Evolutionary conservation across 2,888 invertebrate genomes (phyloP).

Genomic region (Idaea biselata): DNA sequence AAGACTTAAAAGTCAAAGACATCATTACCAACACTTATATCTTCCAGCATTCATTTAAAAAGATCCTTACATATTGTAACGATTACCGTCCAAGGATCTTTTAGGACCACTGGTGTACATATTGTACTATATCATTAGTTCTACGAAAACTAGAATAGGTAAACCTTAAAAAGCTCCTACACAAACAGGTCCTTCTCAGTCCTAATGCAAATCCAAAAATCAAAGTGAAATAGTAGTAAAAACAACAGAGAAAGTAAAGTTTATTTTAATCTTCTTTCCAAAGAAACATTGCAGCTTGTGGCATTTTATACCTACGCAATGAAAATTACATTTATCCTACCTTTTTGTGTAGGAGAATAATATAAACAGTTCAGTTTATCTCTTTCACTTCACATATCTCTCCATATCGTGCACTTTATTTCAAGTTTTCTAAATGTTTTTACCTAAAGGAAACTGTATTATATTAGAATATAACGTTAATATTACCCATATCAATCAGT

Average conservation of each 20-base stretch:
- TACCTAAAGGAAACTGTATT: conserved; percentile 1
- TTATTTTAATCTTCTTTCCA: too few relatives aligned
- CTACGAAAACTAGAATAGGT: background rate
- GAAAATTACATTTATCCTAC: background rate
- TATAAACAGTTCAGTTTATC: conserved; percentile 12
- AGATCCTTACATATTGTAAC: conserved; percentile 43
- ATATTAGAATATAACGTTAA: background rate
- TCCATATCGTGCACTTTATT: conserved; percentile 17
- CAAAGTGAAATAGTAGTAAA: too few relatives aligned
- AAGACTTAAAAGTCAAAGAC: background rate
- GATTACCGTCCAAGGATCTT: conserved; percentile 60
- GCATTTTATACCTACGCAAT: too few relatives aligned
- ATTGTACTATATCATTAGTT: conserved; percentile 21
- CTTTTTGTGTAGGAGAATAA: conserved; percentile 20
- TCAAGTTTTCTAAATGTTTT: conserved; percentile 4
- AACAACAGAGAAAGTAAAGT: too few relatives aligned
- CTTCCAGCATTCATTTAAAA: conserved; percentile 7
- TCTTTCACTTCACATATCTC: conserved; percentile 15
- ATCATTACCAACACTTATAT: background rate
- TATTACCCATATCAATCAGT: conserved; percentile 1
- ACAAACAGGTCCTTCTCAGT: background rate
- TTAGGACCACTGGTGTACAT: conserved; percentile 53
- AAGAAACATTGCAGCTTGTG: too few relatives aligned
- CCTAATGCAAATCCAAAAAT: too few relatives aligned
- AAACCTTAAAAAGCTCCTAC: background rate